Evolutionary conservation across 2,797 vertebrate species (phyloP), one percentile per base, ranked within the genome.

Genomic region (Sylvia borin): DNA sequence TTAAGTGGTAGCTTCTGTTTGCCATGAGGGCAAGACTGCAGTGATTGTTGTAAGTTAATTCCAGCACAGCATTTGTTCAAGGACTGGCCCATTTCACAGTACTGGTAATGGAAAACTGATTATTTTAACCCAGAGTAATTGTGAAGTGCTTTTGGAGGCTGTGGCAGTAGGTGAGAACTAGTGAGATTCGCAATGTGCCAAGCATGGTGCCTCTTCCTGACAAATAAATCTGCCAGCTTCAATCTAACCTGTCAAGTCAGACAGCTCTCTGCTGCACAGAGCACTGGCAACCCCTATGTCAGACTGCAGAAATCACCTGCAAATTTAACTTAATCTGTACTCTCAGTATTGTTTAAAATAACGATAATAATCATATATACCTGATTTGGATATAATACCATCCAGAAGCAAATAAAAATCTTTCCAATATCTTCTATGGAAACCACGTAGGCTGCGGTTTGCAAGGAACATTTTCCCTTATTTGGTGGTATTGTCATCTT

Each of bases 241-340:
- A 73, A 34, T 34, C n/a, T 10, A 21, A 60, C 14, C 27, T 50
- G 74, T 9, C 45, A n/a, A 45, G 8, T 58, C 45, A 75, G 26
- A 26, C 34, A 80, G 42, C 17, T 53, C 8, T 53, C n/a, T 66
- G 53, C 47, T 68, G 25, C 47, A 53, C 43, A 64, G 31, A 62
- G 24, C 15, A 26, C 38, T 29, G 31, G 2, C 3, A 11, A 25
- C 20, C 26, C 29, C 29, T n/a, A 0, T 10, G 13, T 36, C 53
- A 71, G 32, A 6, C 57, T 36, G 34, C 48, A 81, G 57, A 77
- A 66, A 22, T 31, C 26, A 18, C 16, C 34, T 50, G 36, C 36
- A 85, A 72, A 55, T 36, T 9, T 18, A 18, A 36, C 10, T 45
- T 36, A 22, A 11, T 34, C 68, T 72, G 16, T 18, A 66, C 21